Evolutionary conservation across 2,797 vertebrate genomes (phyloP).

Genomic region (Gila robusta): DNA sequence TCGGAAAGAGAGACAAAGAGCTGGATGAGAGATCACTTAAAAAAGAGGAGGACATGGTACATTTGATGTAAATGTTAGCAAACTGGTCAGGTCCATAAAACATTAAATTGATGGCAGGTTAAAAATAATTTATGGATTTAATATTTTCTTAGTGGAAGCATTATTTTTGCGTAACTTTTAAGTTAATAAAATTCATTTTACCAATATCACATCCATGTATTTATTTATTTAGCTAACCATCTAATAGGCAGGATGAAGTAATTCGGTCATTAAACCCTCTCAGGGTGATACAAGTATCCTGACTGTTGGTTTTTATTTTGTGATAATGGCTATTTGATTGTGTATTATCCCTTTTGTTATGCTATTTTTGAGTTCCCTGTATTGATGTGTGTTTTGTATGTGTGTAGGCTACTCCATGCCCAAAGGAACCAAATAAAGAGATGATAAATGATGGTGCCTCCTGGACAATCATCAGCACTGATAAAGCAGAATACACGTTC

Average conservation of each 20-base stretch:
- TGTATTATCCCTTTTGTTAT: background rate
- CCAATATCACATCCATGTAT: background rate
- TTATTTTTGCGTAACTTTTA: background rate
- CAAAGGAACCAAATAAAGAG: conserved; percentile 99
- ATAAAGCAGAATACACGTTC: conserved; percentile 99
- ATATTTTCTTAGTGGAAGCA: background rate
- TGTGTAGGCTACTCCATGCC: conserved; percentile 96
- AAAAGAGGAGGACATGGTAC: too few relatives aligned
- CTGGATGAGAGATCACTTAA: too few relatives aligned
- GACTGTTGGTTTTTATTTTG: conserved; percentile 1
- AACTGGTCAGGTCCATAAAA: background rate
- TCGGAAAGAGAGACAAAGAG: too few relatives aligned
- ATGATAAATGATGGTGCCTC: conserved; percentile 99
- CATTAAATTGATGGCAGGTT: background rate
- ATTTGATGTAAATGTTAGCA: background rate
- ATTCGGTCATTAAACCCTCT: background rate
- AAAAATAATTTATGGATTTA: background rate
- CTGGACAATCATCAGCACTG: conserved; percentile 99
- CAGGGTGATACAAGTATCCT: background rate
- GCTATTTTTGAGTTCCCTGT: background rate
- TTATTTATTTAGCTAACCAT: background rate
- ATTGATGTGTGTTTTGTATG: background rate
- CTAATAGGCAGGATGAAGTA: background rate
- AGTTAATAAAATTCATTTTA: too few relatives aligned
- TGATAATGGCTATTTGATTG: background rate